Percentiles rank a stretch among this genome's conserved stretches.
phyloP scores from a whole-genome alignment of 2,888 invertebrate genomes.

The Drosophila borealis region DNA sequence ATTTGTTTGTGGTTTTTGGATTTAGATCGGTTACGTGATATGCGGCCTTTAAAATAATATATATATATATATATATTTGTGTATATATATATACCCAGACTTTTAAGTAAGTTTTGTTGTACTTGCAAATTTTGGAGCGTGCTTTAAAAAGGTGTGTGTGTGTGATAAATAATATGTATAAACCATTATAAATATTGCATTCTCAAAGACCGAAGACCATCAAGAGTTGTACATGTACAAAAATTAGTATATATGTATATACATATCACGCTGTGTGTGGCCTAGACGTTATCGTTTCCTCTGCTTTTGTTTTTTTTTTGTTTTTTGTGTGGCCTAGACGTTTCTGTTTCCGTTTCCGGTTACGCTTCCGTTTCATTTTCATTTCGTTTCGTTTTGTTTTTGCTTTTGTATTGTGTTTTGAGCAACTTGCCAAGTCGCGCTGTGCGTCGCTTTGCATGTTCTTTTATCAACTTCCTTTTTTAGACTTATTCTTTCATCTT shows the following conservation, averaged over 20 bases:
- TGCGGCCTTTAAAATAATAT: constrained; percentile 56
- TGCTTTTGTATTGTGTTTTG: constrained; percentile 45
- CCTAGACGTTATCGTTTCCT: constrained; percentile 57
- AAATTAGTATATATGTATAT: constrained; percentile 56
- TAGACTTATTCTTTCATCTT: too few species aligned
- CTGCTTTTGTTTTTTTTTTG: not conserved
- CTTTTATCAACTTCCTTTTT: constrained; percentile 8
- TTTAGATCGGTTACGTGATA: constrained; percentile 53
- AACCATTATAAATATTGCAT: constrained; percentile 41
- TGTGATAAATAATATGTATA: constrained; percentile 25
- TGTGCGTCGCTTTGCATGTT: constrained; percentile 71
- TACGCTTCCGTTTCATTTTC: constrained; percentile 25
- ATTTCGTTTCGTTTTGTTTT: constrained; percentile 30
- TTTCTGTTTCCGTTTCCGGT: constrained; percentile 35
- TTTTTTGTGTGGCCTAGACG: constrained; percentile 64
- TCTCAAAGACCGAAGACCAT: constrained; percentile 35
- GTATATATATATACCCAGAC: constrained; percentile 58
- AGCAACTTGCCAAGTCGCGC: constrained; percentile 74
- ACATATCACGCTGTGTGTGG: constrained; percentile 71
- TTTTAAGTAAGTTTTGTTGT: constrained; percentile 67
- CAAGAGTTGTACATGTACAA: constrained; percentile 44
- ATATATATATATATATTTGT: constrained; percentile 51
- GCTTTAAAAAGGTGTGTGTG: constrained; percentile 41
- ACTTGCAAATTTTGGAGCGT: constrained; percentile 73
- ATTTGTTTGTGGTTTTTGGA: constrained; percentile 16